phyloP scores from a whole-genome alignment of 2,888 invertebrate genomes.

The Scaptomyza parva region DNA sequence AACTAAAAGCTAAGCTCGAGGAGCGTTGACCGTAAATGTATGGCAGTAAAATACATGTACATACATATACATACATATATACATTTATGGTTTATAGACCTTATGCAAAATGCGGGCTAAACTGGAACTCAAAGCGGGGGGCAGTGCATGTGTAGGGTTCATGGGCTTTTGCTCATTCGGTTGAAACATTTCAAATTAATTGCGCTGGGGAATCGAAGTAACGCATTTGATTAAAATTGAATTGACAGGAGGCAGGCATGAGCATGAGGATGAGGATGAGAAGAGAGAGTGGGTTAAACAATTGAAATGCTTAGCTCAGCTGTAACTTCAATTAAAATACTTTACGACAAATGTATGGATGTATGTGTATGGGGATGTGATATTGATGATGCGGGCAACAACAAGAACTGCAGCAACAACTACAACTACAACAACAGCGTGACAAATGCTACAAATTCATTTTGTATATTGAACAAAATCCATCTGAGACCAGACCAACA shows the following conservation, averaged over 20 bases:
- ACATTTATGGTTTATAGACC: conserved; percentile 42
- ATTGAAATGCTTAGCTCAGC: conserved; percentile 48
- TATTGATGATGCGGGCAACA: conserved; percentile 57
- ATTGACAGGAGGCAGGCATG: conserved; percentile 45
- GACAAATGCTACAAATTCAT: conserved; percentile 54
- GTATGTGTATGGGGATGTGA: no score
- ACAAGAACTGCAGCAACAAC: conserved; percentile 1
- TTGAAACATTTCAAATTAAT: conserved; percentile 80
- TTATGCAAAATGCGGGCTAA: conserved; percentile 57
- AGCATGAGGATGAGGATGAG: not conserved
- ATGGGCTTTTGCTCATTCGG: conserved; percentile 54
- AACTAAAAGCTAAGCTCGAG: conserved; percentile 23
- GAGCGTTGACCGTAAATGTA: conserved; percentile 66
- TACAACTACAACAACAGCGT: conserved; percentile 27
- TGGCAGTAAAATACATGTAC: conserved; percentile 40
- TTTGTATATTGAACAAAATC: conserved; percentile 43
- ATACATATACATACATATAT: conserved; percentile 4
- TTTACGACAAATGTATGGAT: conserved; percentile 22
- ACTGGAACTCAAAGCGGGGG: conserved; percentile 5
- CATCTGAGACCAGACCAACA: not conserved
- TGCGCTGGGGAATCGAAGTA: conserved; percentile 78
- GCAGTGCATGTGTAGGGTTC: conserved; percentile 9
- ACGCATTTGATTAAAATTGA: conserved; percentile 78
- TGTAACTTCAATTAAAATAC: conserved; percentile 42
- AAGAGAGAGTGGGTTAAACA: conserved; percentile 42